Evolutionary conservation across 2,888 invertebrate species (phyloP), one percentile per base, ranked within the genome.

Genomic region (Ectropis crepuscularia): DNA sequence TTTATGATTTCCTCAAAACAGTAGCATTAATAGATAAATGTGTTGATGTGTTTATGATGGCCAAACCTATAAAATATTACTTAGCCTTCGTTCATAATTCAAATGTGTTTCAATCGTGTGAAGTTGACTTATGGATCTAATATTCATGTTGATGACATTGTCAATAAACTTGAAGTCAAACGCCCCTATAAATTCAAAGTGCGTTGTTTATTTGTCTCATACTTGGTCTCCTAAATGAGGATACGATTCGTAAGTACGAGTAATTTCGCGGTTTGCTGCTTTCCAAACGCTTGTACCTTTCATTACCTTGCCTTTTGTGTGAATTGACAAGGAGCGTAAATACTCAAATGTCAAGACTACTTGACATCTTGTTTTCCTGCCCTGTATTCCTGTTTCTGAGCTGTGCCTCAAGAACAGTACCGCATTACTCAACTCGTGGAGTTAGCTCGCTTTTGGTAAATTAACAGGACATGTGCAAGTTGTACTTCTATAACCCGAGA

Each of bases 211-310:
- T 43, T 54, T 38, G 11, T 39, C 42, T 47, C 16, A 36, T 41
- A 45, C 6, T 28, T 12, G 12, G 41, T 46, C 16, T 5, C 7
- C 47, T 45, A 53, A 53, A 60, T 47, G 53, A 48, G 48, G 53
- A 53, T 11, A 48, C 43, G 36, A 58, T 45, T 57, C 41, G 9
- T 60, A 46, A 36, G 16, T 10, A 36, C 46, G 38, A 65, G 59
- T 59, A 53, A 69, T 73, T 73, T 75, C 67, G 53, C 67, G 69
- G 66, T 67, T 63, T 47, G 59, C 36, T 64, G 69, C 68, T 68
- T 60, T 63, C 47, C 49, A 67, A 67, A 64, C 68, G 63, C 53
- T 53, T 63, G 49, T 63, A 61, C 68, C 63, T 64, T 57, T 48
- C 49, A 53, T 69, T 63, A 55, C 47, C 55, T 50, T 60, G 53